Percentiles rank a stretch among this genome's conserved stretches.
Conservation (phyloP, 2,113 vertebrate genomes). For the Anhinga anhinga region DNA sequence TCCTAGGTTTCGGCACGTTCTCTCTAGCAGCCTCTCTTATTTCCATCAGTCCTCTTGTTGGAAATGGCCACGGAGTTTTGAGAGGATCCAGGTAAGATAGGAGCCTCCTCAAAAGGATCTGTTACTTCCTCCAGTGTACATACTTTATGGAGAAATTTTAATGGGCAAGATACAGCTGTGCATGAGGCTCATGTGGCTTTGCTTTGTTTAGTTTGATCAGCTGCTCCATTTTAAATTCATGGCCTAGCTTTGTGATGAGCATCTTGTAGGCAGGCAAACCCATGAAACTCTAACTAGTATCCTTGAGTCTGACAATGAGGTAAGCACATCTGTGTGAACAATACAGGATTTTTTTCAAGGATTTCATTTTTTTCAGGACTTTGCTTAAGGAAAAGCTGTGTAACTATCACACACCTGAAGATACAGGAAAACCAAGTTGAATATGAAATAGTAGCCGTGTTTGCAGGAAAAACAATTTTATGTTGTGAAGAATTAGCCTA, state of each 20-base stretch:
- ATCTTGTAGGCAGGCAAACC: neutral
- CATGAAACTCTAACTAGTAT: neutral
- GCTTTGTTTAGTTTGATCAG: neutral
- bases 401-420: neutral
- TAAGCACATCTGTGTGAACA: neutral
- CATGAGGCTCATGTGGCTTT: neutral
- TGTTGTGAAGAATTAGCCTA: neutral
- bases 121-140: neutral
- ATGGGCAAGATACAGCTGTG: neutral
- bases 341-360: neutral
- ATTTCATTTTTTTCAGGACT: neutral
- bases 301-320: neutral
- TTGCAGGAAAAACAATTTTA: neutral
- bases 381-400: neutral
- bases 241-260: neutral
- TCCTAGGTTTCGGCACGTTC: neutral
- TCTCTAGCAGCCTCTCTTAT: neutral
- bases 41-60: neutral
- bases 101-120: neutral
- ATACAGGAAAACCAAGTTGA: neutral
- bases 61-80: neutral
- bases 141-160: neutral
- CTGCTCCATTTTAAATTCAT: neutral
- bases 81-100: neutral
- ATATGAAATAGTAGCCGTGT: neutral